phyloP scores from a whole-genome alignment of 2,888 invertebrate species.

The Caenorhabditis parvicauda region DNA sequence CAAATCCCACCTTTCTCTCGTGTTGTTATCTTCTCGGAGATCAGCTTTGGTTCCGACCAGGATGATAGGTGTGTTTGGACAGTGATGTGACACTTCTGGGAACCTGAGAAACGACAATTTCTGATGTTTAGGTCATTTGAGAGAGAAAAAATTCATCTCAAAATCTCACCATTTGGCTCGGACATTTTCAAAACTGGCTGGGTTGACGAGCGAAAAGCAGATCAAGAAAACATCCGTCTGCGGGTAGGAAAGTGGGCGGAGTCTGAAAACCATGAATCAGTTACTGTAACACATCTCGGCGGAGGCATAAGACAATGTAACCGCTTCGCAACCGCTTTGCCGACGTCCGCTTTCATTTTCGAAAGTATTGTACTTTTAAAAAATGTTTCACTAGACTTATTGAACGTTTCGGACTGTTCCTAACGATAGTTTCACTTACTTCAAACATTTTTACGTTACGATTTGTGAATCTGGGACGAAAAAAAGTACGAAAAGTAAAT shows the following conservation, averaged over 20 bases:
- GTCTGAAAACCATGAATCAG: constrained; percentile 15
- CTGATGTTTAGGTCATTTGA: background rate
- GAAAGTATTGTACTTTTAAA: too few species aligned
- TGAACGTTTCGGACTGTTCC: too few species aligned
- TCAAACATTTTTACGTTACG: too few species aligned
- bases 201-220: constrained; percentile 97
- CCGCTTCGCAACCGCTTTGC: too few species aligned
- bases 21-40: constrained; percentile 94
- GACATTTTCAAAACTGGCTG: constrained; percentile 98
- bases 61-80: constrained; percentile 98
- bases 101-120: constrained; percentile 15
- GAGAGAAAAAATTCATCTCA: background rate
- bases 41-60: constrained; percentile 94
- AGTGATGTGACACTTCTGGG: constrained; percentile 98
- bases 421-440: too few species aligned
- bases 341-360: too few species aligned
- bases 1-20: constrained; percentile 63
- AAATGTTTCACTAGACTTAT: too few species aligned
- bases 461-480: too few species aligned
- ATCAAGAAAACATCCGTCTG: constrained; percentile 70
- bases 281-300: too few species aligned
- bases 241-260: constrained; percentile 50
- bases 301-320: too few species aligned
- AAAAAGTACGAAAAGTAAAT: too few species aligned
- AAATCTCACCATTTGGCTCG: constrained; percentile 92